Percentiles rank a stretch among this genome's conserved stretches.
Evolutionary conservation across 2,113 vertebrate genomes (phyloP).

Genomic region (Charadrius vociferus): DNA sequence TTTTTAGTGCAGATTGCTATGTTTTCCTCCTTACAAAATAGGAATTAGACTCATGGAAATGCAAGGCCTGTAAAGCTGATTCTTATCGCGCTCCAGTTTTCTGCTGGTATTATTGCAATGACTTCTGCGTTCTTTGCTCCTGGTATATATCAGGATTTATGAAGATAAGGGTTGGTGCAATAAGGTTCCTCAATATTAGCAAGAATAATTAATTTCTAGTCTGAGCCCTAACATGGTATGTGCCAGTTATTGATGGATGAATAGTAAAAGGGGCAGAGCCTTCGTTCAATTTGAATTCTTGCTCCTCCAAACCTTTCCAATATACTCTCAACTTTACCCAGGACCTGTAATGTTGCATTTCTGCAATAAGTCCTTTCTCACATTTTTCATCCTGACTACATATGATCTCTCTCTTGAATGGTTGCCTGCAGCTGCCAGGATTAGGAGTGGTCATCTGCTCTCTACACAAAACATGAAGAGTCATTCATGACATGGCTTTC

Average conservation of each 20-base stretch:
- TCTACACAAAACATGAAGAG: background rate
- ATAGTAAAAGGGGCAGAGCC: background rate
- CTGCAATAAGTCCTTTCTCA: background rate
- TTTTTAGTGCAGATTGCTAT: conserved; percentile 41
- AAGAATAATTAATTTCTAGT: conserved; percentile 48
- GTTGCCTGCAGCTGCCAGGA: conserved; percentile 1
- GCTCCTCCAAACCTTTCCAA: background rate
- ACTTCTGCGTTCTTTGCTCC: background rate
- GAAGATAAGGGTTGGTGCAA: conserved; percentile 30
- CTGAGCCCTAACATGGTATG: conserved; percentile 7
- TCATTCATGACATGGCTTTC: background rate
- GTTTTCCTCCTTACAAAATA: conserved; percentile 34
- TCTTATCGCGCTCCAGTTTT: conserved; percentile 29
- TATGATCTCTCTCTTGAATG: background rate
- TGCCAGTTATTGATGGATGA: conserved; percentile 37
- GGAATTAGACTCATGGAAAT: conserved; percentile 49
- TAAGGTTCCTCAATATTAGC: conserved; percentile 28
- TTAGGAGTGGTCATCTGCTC: background rate
- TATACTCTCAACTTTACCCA: conserved; percentile 1
- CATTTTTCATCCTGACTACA: background rate
- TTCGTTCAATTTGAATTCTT: background rate
- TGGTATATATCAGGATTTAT: conserved; percentile 25
- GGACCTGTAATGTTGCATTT: background rate
- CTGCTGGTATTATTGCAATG: conserved; percentile 14
- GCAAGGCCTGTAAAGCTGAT: conserved; percentile 38